Conservation (phyloP, 1,140 invertebrate species). For the Caenorhabditis remanei region DNA sequence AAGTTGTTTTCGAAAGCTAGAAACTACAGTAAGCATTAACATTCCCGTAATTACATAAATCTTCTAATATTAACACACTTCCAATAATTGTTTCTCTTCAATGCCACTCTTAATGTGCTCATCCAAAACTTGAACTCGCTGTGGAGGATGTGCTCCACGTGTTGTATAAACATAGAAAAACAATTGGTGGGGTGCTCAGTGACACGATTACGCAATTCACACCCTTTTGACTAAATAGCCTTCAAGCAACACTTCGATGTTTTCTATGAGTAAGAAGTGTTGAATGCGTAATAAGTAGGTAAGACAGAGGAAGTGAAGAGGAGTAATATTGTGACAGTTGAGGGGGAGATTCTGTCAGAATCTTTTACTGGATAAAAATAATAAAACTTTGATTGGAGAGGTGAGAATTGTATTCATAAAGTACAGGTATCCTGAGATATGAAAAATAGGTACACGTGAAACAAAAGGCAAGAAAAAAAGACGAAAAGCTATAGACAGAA, state of each 20-base stretch:
- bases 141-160: not conserved
- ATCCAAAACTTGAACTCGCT: not conserved
- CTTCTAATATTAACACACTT: too few relatives aligned
- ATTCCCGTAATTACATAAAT: too few relatives aligned
- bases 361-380: too few relatives aligned
- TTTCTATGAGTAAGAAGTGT: not conserved
- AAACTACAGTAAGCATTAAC: too few relatives aligned
- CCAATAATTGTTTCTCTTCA: too few relatives aligned
- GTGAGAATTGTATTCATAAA: not conserved
- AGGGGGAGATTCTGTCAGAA: too few relatives aligned
- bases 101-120: not conserved
- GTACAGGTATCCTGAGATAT: not conserved
- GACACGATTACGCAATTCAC: slow-evolving; percentile 46
- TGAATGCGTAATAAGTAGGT: not conserved
- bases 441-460: not conserved
- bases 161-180: slow-evolving; percentile 1
- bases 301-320: not conserved
- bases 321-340: too few relatives aligned
- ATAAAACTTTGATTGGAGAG: not conserved
- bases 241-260: not conserved
- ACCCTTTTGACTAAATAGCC: slow-evolving; percentile 14
- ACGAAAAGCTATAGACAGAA: not conserved
- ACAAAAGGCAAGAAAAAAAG: not conserved
- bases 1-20: too few relatives aligned
- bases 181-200: not conserved